phyloP scores from a whole-genome alignment of 2,888 invertebrate species.

The Chymomyza fuscimana region DNA sequence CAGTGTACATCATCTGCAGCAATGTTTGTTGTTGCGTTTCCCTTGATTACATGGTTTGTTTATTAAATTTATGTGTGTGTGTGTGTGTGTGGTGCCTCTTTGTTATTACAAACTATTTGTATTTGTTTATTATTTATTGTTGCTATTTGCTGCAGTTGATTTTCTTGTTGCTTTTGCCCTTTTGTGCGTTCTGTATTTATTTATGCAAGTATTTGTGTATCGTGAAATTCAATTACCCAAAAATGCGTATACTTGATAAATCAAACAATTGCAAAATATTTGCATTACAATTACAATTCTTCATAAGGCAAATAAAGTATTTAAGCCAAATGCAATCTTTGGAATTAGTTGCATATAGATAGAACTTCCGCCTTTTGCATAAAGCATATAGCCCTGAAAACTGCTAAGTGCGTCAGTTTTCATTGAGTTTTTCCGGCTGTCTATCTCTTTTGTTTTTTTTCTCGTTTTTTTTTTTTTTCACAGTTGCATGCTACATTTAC shows the following conservation, averaged over 20 bases:
- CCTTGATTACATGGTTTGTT: constrained; percentile 1
- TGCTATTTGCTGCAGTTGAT: background rate
- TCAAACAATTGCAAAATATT: constrained; percentile 43
- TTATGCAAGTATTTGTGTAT: background rate
- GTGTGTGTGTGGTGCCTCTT: background rate
- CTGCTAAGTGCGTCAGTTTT: constrained; percentile 17
- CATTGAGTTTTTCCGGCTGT: constrained; percentile 12
- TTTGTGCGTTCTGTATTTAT: background rate
- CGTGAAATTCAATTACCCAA: constrained; percentile 10
- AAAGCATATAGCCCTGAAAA: background rate
- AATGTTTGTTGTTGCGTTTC: constrained; percentile 1
- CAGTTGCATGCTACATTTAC: constrained; percentile 49
- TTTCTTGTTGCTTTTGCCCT: background rate
- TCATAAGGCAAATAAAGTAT: constrained; percentile 14
- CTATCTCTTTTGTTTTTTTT: background rate
- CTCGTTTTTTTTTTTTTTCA: constrained; percentile 32
- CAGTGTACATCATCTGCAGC: background rate
- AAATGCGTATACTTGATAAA: constrained; percentile 19
- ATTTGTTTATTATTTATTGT: constrained; percentile 13
- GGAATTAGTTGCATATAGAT: background rate
- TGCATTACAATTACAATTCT: constrained; percentile 38
- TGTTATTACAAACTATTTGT: constrained; percentile 36
- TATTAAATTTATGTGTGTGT: background rate
- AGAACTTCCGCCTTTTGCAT: background rate
- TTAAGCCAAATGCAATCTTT: background rate